phyloP scores from a whole-genome alignment of 2,113 vertebrate genomes.

The Chaetops frenatus region DNA sequence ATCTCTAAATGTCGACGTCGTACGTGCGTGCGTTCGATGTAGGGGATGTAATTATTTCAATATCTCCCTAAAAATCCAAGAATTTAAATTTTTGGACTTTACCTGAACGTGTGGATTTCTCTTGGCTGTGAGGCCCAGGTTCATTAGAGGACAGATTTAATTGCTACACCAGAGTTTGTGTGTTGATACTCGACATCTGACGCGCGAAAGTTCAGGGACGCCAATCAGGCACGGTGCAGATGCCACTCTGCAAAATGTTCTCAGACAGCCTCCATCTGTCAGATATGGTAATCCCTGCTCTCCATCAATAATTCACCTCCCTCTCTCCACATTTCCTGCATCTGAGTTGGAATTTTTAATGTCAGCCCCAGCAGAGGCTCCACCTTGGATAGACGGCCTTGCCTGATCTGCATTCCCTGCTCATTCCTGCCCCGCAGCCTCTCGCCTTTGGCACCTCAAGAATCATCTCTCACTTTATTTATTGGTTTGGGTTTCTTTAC shows the following conservation, averaged over 20 bases:
- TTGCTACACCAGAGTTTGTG: not conserved
- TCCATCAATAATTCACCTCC: not conserved
- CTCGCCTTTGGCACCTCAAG: not conserved
- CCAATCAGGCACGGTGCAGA: not conserved
- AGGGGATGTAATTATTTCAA: not conserved
- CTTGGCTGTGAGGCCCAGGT: not conserved
- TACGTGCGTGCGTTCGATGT: accelerated
- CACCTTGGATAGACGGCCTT: not conserved
- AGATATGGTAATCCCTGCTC: slow-evolving; percentile 8
- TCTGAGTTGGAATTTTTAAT: not conserved
- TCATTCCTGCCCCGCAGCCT: not conserved
- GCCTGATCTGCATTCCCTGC: not conserved
- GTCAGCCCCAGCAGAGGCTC: not conserved
- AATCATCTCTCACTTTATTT: not conserved
- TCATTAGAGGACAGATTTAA: slow-evolving; percentile 4
- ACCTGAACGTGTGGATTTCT: not conserved
- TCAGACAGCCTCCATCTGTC: slow-evolving; percentile 61
- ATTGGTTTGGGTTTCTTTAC: not conserved
- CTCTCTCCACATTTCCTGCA: not conserved
- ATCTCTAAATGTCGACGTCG: not conserved
- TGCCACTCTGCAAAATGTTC: slow-evolving; percentile 5
- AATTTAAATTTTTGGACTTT: not conserved
- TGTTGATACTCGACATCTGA: slow-evolving; percentile 39
- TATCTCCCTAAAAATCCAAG: not conserved
- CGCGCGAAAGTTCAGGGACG: slow-evolving; percentile 17